Evolutionary conservation across 2,888 invertebrate species (phyloP).

Genomic region (Nemurella pictetii): DNA sequence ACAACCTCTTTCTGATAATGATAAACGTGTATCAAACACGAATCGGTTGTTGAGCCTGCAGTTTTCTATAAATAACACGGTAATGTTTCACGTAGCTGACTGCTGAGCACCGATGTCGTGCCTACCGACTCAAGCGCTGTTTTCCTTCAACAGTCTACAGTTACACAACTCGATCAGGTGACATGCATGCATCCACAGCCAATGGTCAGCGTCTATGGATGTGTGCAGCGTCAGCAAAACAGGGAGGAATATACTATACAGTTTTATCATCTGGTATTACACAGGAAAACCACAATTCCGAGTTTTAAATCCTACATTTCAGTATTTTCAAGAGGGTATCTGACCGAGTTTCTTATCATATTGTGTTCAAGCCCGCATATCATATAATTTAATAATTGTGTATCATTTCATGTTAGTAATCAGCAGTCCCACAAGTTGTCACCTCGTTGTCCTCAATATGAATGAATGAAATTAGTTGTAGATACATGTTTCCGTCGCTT

Average conservation of each 20-base stretch:
- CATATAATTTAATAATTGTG: no score
- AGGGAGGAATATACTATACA: no score
- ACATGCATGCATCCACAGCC: neutral
- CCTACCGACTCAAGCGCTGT: neutral
- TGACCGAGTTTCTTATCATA: no score
- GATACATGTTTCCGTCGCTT: neutral
- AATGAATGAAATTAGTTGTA: neutral
- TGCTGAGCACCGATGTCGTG: neutral
- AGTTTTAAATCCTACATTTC: no score
- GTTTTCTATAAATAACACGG: neutral
- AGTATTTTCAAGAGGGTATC: no score
- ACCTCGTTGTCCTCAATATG: neutral
- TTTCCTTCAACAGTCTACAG: neutral
- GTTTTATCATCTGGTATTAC: no score
- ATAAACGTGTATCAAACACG: neutral
- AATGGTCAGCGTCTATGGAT: no score
- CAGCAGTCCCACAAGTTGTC: neutral
- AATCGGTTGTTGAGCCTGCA: neutral
- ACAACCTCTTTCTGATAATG: neutral
- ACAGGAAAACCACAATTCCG: no score
- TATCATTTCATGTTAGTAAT: no score
- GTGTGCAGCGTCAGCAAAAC: no score
- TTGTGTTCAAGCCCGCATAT: no score
- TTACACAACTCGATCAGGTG: neutral
- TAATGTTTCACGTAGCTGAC: neutral